Evolutionary conservation across 2,113 vertebrate species (phyloP), one percentile per base, ranked within the genome.

Genomic region (Brachirus orientalis): DNA sequence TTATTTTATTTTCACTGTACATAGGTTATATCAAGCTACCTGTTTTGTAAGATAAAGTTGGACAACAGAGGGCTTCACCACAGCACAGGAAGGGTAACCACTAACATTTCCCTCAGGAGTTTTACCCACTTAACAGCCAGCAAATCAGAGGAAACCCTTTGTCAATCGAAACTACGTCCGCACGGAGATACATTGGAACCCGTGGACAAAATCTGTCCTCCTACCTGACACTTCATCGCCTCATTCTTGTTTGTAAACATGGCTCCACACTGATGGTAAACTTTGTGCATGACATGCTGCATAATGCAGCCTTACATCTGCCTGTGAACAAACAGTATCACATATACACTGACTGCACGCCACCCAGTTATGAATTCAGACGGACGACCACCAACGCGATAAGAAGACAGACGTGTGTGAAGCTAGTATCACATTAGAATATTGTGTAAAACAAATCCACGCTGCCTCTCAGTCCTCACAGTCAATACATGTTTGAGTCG

Each of bases 1-100:
- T 19, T 33, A 14, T 16, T 35, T 64, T n/a, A 20, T 10, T 54
- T 28, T 45, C 16, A 41, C 46, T 50, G 17, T 45, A 58, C 22
- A 38, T 10, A 11, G 9, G 41, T 9, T 37, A 53, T 20, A 43
- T 28, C 8, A 41, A 14, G 50, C 22, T 46, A 28, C 20, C 36
- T 41, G 43, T 28, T 68, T 19, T 16, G 50, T n/a, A 51, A 59
- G 7, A 63, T 51, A 10, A 22, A 44, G 33, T 55, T 7, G 47
- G 53, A 68, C 52, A 45, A n/a, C 5, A 7, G 45, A 53, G 52
- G 45, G 19, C 4, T n/a, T 71, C 28, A 10, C 16, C 53, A 28
- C 11, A 58, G 44, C 37, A 60, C 51, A 72, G 61, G 43, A 75
- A 57, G 60, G 59, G 60, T 52, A 84, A 83, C 77, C 84, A 80